These are phyloP conservation scores for Sylvilagus floridanus DNA, from an alignment of 2,797 vertebrate genomes.

Conservation along the genomic window DNA sequence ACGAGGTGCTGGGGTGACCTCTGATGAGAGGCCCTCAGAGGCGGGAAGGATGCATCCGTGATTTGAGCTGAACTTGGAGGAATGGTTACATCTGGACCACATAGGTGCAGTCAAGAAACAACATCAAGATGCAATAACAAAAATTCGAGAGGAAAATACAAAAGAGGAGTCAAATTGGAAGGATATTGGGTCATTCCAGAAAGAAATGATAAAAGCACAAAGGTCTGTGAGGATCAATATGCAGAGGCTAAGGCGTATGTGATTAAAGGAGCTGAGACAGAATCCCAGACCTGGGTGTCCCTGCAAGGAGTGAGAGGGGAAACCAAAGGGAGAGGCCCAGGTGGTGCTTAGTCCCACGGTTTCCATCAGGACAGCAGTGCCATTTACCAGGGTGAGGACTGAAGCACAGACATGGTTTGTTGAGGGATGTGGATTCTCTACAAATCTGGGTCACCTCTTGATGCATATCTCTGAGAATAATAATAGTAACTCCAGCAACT, in stretches of 20 bases:
- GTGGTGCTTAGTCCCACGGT: background rate
- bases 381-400: background rate
- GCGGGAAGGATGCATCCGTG: background rate
- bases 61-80: background rate
- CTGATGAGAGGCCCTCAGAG: background rate
- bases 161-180: background rate
- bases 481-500: background rate
- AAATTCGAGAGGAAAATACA: background rate
- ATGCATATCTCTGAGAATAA: background rate
- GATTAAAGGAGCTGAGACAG: background rate
- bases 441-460: background rate
- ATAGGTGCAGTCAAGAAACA: background rate
- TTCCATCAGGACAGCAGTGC: background rate
- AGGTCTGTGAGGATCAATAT: background rate
- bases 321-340: background rate
- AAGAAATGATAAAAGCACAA: background rate
- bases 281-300: background rate
- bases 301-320: background rate
- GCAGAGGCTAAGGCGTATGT: background rate
- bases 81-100: background rate
- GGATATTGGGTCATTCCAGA: background rate
- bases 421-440: background rate
- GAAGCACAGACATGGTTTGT: background rate
- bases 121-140: background rate
- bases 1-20: background rate